These are phyloP conservation scores for Helobdella robusta DNA, from an alignment of 2,888 invertebrate genomes.

Conservation along the genomic window DNA sequence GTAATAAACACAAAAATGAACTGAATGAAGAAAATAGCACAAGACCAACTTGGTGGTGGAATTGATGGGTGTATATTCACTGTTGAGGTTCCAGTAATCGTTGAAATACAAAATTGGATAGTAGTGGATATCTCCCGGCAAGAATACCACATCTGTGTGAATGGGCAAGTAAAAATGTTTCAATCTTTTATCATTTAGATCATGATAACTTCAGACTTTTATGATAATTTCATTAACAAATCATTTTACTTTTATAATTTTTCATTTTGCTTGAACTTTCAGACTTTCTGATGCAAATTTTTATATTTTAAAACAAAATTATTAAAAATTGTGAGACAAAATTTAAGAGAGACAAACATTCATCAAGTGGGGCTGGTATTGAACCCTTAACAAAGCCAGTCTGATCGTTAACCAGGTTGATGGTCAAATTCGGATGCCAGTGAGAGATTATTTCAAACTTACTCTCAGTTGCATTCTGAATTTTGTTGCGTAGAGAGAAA, in stretches of 20 bases:
- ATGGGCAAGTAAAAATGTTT: background rate
- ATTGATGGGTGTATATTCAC: conserved; percentile 75
- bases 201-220: background rate
- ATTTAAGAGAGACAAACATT: too few species aligned
- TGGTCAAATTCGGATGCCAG: conserved; percentile 97
- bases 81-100: conserved; percentile 96
- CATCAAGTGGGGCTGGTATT: conserved; percentile 82
- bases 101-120: conserved; percentile 88
- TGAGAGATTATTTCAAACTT: conserved; percentile 81
- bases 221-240: background rate
- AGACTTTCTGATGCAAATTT: too few species aligned
- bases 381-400: conserved; percentile 84
- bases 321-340: background rate
- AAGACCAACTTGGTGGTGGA: conserved; percentile 64
- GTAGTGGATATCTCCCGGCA: conserved; percentile 74
- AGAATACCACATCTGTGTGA: conserved; percentile 66
- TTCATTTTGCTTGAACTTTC: too few species aligned
- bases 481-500: background rate
- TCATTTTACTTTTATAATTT: too few species aligned
- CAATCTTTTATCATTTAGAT: background rate
- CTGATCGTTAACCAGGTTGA: conserved; percentile 89
- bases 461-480: conserved; percentile 29
- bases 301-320: background rate
- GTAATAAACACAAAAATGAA: too few species aligned
- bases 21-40: too few species aligned